Conservation (phyloP, 2,797 vertebrate genomes). For the Hoplostethus mediterraneus region DNA sequence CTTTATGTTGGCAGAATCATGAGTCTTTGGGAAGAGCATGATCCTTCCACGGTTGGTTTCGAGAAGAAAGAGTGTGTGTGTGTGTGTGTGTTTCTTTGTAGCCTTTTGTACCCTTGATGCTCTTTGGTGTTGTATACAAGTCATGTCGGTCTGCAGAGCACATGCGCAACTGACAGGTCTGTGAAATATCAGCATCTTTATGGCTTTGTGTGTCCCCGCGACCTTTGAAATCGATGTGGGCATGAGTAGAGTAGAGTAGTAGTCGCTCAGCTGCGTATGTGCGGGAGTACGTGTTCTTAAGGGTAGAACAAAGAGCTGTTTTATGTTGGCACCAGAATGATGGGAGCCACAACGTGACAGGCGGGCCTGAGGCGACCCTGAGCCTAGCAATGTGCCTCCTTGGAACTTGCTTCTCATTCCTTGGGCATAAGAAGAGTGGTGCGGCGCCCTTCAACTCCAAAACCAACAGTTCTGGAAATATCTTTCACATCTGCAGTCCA, state of each 20-base stretch:
- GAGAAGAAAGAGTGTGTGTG: constrained; percentile 45
- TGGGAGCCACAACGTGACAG: constrained; percentile 61
- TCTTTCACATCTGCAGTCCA: constrained; percentile 56
- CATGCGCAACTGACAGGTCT: constrained; percentile 50
- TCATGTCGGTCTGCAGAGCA: constrained; percentile 50
- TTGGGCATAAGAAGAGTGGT: constrained; percentile 44
- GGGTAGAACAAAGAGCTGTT: constrained; percentile 60
- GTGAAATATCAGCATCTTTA: constrained; percentile 56
- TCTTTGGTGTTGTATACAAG: constrained; percentile 34
- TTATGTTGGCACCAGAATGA: constrained; percentile 54
- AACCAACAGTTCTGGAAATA: constrained; percentile 63
- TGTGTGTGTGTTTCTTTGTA: not conserved
- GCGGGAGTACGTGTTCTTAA: constrained; percentile 26
- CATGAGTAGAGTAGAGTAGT: constrained; percentile 23
- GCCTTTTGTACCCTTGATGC: constrained; percentile 28
- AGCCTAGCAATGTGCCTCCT: constrained; percentile 56
- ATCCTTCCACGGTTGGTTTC: constrained; percentile 52
- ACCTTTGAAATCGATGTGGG: constrained; percentile 46
- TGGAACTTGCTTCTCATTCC: constrained; percentile 65
- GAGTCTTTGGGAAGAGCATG: constrained; percentile 49
- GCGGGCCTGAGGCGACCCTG: constrained; percentile 49
- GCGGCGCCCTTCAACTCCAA: constrained; percentile 39
- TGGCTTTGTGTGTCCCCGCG: constrained; percentile 30
- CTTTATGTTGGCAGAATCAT: constrained; percentile 63
- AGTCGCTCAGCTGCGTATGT: constrained; percentile 9